These are phyloP conservation scores for Papilio aristodemus DNA, from an alignment of 1,140 invertebrate genomes.

Conservation along the genomic window DNA sequence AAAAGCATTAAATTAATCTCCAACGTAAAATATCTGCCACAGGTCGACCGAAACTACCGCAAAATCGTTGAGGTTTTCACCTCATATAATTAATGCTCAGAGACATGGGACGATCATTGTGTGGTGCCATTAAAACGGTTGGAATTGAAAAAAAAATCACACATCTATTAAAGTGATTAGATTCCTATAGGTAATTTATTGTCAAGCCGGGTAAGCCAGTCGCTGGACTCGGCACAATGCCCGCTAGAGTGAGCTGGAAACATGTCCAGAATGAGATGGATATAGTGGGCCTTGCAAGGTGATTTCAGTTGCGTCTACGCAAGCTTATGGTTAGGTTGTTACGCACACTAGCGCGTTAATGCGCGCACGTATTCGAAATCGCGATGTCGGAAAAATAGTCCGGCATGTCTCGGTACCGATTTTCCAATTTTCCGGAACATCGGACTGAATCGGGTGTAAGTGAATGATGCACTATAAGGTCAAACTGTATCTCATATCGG, in stretches of 20 bases:
- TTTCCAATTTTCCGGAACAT: conserved; percentile 22
- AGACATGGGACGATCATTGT: conserved; percentile 50
- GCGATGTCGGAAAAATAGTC: conserved; percentile 56
- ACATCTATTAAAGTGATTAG: conserved; percentile 79
- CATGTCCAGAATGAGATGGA: conserved; percentile 57
- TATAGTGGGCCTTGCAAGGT: conserved; percentile 78
- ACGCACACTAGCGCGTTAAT: conserved; percentile 56
- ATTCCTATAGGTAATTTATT: conserved; percentile 79
- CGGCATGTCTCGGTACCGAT: conserved; percentile 24
- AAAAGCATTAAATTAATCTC: conserved; percentile 23
- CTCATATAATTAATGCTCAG: conserved; percentile 43
- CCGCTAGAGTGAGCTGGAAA: conserved; percentile 63
- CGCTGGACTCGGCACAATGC: conserved; percentile 66
- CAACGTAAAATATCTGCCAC: conserved; percentile 16
- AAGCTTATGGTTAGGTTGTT: conserved; percentile 70
- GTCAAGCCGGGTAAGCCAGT: conserved; percentile 58
- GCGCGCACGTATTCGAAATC: conserved; percentile 50
- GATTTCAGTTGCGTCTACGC: conserved; percentile 76
- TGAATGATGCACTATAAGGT: conserved; percentile 7
- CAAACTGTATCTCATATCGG: not conserved
- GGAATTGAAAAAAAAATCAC: conserved; percentile 69
- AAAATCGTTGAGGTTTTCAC: conserved; percentile 25
- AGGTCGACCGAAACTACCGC: conserved; percentile 16
- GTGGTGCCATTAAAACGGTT: conserved; percentile 59
- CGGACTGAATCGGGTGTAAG: conserved; percentile 13